Percentiles rank a stretch among this genome's conserved stretches.
These are phyloP conservation scores for Sebastes cheni DNA, from an alignment of 2,797 vertebrate genomes.

Conservation along the genomic window DNA sequence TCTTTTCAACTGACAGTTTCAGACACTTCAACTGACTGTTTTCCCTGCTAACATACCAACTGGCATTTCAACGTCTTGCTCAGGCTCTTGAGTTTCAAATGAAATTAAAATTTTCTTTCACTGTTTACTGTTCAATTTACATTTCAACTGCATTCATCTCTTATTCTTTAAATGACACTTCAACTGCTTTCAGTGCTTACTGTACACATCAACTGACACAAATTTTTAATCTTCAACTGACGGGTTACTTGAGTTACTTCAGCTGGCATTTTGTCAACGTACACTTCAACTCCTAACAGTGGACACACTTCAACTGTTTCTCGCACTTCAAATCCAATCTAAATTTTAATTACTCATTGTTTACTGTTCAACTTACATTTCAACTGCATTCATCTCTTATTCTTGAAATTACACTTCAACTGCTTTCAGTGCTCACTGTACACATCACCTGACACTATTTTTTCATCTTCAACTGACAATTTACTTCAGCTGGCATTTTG, in stretches of 20 bases:
- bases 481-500: not conserved
- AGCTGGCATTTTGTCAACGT: not conserved
- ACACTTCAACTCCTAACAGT: not conserved
- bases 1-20: not conserved
- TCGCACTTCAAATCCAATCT: not conserved
- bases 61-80: not conserved
- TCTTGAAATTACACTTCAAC: not conserved
- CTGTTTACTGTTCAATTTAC: not conserved
- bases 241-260: not conserved
- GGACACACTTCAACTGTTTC: not conserved
- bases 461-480: fast-evolving
- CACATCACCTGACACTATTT: not conserved
- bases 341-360: not conserved
- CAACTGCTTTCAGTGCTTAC: too few relatives aligned
- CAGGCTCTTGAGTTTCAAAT: not conserved
- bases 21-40: not conserved
- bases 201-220: not conserved
- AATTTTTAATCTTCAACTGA: not conserved
- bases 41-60: not conserved
- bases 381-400: not conserved
- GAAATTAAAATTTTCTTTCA: not conserved
- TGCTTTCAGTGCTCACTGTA: too few relatives aligned
- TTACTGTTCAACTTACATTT: not conserved
- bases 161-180: not conserved
- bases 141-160: not conserved